Percentiles rank a stretch among this genome's conserved stretches.
These are phyloP conservation scores for Chloroceryle aenea DNA, from an alignment of 2,113 vertebrate genomes.

Conservation along the genomic window DNA sequence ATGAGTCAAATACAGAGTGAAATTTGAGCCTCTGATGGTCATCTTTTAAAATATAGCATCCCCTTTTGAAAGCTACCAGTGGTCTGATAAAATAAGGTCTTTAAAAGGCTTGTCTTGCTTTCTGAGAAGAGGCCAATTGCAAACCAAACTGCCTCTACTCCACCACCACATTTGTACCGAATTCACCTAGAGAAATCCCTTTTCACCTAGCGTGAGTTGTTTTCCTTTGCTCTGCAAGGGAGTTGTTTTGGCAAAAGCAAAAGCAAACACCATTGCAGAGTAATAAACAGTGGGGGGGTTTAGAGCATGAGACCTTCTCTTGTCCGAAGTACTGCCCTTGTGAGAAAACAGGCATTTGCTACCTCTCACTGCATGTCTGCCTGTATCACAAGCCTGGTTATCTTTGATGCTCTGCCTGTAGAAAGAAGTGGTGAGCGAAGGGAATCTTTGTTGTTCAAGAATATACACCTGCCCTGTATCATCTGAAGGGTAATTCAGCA, in stretches of 20 bases:
- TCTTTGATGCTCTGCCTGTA: not conserved
- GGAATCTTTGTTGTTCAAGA: not conserved
- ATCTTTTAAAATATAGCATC: not conserved
- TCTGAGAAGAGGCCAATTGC: not conserved
- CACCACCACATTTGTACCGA: not conserved
- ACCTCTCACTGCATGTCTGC: fast-evolving
- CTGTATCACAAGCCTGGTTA: not conserved
- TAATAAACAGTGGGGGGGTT: not conserved
- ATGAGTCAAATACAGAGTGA: not conserved
- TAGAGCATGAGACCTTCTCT: fast-evolving
- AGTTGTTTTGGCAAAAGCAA: not conserved
- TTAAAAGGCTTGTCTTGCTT: not conserved
- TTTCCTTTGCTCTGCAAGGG: not conserved
- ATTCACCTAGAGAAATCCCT: not conserved
- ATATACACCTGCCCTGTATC: fast-evolving
- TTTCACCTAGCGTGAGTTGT: not conserved
- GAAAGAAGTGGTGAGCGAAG: not conserved
- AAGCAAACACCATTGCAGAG: not conserved
- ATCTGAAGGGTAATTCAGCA: not conserved
- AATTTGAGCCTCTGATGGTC: not conserved
- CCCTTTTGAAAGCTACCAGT: not conserved
- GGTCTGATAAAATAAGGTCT: not conserved
- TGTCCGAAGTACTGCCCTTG: not conserved
- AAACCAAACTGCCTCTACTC: not conserved
- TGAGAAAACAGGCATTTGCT: not conserved